These are phyloP conservation scores for Xenotilapia leptura DNA, from an alignment of 2,113 vertebrate species.

Conservation along the genomic window DNA sequence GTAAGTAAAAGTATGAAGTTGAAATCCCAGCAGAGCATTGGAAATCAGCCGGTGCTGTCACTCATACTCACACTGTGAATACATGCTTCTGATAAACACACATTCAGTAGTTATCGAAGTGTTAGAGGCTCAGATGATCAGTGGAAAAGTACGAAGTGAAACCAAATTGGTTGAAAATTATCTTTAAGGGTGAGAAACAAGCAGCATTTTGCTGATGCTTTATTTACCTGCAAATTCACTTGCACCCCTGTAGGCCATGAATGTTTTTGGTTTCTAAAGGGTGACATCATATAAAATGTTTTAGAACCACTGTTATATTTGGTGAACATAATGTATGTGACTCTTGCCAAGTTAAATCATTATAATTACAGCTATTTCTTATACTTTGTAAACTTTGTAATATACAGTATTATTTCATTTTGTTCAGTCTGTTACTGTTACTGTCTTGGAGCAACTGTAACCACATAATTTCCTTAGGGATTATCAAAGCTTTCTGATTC, in stretches of 20 bases:
- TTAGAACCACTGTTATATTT: not conserved
- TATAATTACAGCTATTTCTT: not conserved
- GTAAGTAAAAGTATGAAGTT: not conserved
- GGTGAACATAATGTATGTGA: not conserved
- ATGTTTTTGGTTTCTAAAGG: not conserved
- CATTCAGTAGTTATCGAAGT: not conserved
- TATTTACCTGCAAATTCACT: not conserved
- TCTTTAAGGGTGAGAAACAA: not conserved
- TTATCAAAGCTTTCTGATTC: not conserved
- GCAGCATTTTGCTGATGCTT: not conserved
- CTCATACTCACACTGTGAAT: not conserved
- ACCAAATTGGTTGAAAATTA: not conserved
- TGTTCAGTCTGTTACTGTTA: not conserved
- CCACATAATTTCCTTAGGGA: not conserved
- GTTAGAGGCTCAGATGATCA: not conserved
- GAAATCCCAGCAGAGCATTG: not conserved
- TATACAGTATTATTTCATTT: not conserved
- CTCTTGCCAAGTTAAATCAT: not conserved
- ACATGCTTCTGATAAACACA: not conserved
- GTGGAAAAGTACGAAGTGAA: not conserved
- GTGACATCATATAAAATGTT: not conserved
- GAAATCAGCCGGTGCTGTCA: not conserved
- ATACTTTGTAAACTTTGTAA: not conserved
- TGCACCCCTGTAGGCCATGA: not conserved
- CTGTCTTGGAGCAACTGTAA: not conserved